These are phyloP conservation scores for Rhopilema esculentum DNA, from an alignment of 30 jellyfish, hydroid and myxozoan species.

Conservation along the genomic window DNA sequence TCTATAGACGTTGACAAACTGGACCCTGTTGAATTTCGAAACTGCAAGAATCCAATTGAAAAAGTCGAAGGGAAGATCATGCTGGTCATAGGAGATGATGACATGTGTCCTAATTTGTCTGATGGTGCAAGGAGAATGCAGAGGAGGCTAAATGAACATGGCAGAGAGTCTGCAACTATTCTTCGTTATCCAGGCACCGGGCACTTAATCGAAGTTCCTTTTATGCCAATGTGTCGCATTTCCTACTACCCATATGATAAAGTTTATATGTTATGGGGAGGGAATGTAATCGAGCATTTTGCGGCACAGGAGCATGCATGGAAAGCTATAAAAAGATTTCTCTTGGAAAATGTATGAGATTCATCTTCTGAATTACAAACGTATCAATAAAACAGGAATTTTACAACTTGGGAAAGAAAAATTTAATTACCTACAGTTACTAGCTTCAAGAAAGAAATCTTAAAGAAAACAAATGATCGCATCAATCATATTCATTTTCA, in stretches of 20 bases:
- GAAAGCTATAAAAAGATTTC: slow-evolving; percentile 51
- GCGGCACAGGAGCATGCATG: slow-evolving; percentile 86
- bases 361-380: too few relatives aligned
- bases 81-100: slow-evolving; percentile 45
- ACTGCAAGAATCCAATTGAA: slow-evolving; percentile 36
- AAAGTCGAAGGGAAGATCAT: slow-evolving; percentile 39
- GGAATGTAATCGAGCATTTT: slow-evolving; percentile 50
- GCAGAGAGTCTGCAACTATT: slow-evolving; percentile 1
- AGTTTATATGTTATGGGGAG: slow-evolving; percentile 60
- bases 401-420: too few relatives aligned
- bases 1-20: not conserved
- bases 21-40: not conserved
- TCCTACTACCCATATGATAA: slow-evolving; percentile 18
- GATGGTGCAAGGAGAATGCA: slow-evolving; percentile 21
- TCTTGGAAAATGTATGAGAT: slow-evolving; percentile 16
- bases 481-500: too few relatives aligned
- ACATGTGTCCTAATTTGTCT: not conserved
- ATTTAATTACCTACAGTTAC: too few relatives aligned
- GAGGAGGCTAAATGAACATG: not conserved
- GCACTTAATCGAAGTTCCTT: slow-evolving; percentile 83
- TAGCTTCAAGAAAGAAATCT: too few relatives aligned
- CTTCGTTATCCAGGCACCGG: slow-evolving; percentile 76
- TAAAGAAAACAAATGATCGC: too few relatives aligned
- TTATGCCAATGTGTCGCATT: slow-evolving; percentile 69
- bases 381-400: too few relatives aligned